Evolutionary conservation across 2,797 vertebrate species (phyloP).

Genomic region (Galaxias olidus): DNA sequence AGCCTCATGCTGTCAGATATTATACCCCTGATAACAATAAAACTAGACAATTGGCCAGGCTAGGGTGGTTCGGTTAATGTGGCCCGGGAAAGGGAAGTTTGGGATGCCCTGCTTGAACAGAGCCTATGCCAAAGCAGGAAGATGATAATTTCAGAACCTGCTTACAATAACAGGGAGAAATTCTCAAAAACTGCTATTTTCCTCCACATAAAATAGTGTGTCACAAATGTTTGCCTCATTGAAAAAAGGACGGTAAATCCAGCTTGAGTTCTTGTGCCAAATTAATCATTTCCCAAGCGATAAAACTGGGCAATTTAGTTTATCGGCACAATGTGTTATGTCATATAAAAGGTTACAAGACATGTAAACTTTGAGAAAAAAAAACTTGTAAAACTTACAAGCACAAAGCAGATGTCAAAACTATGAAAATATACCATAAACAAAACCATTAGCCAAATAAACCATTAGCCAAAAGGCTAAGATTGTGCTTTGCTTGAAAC

Average conservation of each 20-base stretch:
- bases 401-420: conserved; percentile 27
- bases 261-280: neutral
- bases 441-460: conserved; percentile 21
- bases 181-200: conserved; percentile 45
- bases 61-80: too few relatives aligned
- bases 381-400: conserved; percentile 21
- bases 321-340: conserved; percentile 15
- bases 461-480: conserved; percentile 18
- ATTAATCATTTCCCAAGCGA: conserved; percentile 5
- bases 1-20: conserved; percentile 61
- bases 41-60: conserved; percentile 53
- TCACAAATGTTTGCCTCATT: neutral
- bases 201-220: neutral
- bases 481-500: conserved; percentile 1
- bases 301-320: conserved; percentile 1
- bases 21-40: conserved; percentile 69
- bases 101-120: too few relatives aligned
- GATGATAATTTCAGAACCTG: conserved; percentile 68
- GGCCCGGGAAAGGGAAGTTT: too few relatives aligned
- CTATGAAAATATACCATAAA: conserved; percentile 18
- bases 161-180: conserved; percentile 40
- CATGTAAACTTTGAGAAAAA: conserved; percentile 11
- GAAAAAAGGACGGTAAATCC: neutral
- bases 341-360: neutral
- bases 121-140: conserved; percentile 64